These are phyloP conservation scores for Pomatostomus ruficeps DNA, from an alignment of 2,113 vertebrate species.

Conservation along the genomic window DNA sequence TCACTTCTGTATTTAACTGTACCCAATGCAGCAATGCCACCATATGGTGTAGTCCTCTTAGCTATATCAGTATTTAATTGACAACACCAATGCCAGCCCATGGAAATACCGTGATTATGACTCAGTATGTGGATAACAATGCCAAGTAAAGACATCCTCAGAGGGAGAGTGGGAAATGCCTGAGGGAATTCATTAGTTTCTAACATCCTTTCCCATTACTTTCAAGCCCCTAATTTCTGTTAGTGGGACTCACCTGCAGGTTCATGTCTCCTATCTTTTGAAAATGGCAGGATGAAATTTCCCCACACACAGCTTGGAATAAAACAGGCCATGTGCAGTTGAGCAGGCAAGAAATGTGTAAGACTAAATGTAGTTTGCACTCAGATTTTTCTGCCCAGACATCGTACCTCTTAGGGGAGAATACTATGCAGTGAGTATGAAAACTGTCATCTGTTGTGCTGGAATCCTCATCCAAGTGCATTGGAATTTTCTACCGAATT, in stretches of 20 bases:
- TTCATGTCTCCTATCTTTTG: background rate
- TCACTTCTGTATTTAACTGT: conserved; percentile 42
- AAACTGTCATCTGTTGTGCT: background rate
- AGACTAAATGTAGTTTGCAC: background rate
- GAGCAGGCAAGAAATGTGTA: background rate
- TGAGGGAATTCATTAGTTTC: background rate
- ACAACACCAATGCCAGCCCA: background rate
- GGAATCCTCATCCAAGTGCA: background rate
- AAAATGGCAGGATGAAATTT: background rate
- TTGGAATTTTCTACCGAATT: background rate
- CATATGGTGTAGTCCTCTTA: conserved; percentile 42
- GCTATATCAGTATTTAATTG: conserved; percentile 20
- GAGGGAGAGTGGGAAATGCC: background rate
- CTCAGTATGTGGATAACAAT: background rate
- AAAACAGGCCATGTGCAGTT: background rate
- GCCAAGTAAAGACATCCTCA: background rate
- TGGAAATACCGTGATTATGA: background rate
- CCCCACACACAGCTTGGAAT: background rate
- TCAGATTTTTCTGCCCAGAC: background rate
- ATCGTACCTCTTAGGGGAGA: background rate
- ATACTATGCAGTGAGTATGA: background rate
- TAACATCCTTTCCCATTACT: background rate
- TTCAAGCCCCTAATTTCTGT: background rate
- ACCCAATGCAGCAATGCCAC: conserved; percentile 44
- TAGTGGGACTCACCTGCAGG: background rate